Evolutionary conservation across 64 coral and sea anemone genomes (phyloP).

Genomic region (Montipora foliosa): DNA sequence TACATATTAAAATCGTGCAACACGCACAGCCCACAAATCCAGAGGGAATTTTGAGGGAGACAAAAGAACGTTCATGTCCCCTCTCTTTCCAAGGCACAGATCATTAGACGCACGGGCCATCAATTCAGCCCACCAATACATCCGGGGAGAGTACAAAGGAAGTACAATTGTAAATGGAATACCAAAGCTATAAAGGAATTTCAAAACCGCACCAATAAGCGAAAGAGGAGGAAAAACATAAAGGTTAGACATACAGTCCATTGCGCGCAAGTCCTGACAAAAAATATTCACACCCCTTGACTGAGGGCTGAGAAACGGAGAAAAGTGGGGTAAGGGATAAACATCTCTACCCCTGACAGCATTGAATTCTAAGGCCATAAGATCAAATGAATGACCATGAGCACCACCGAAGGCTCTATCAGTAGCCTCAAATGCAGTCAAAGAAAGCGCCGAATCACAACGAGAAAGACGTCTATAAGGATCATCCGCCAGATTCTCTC

Average conservation of each 20-base stretch:
- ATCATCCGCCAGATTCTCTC: constrained; percentile 7
- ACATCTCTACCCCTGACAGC: neutral
- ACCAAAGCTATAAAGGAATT: neutral
- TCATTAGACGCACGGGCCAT: neutral
- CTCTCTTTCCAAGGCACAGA: constrained; percentile 1
- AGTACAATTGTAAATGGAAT: constrained; percentile 48
- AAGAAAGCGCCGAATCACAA: neutral
- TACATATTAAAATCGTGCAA: neutral
- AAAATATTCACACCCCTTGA: constrained; percentile 42
- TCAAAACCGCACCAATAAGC: neutral
- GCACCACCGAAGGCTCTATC: neutral
- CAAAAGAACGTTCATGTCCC: neutral
- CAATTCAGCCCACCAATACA: constrained; percentile 37
- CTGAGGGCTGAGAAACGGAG: neutral
- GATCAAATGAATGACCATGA: neutral
- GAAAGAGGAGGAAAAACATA: constrained; percentile 10
- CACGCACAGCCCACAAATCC: neutral
- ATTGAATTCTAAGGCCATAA: neutral
- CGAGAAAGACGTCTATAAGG: constrained; percentile 3
- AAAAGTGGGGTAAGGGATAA: constrained; percentile 14
- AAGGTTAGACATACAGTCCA: neutral
- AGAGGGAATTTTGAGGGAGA: neutral
- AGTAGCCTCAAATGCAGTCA: neutral
- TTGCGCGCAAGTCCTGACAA: constrained; percentile 12
- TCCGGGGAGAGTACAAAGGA: neutral